A percentile compares a stretch with the other conserved stretches of the same genome.
These are phyloP conservation scores for Epinotia nisella DNA, from an alignment of 2,888 invertebrate species.

Conservation along the genomic window DNA sequence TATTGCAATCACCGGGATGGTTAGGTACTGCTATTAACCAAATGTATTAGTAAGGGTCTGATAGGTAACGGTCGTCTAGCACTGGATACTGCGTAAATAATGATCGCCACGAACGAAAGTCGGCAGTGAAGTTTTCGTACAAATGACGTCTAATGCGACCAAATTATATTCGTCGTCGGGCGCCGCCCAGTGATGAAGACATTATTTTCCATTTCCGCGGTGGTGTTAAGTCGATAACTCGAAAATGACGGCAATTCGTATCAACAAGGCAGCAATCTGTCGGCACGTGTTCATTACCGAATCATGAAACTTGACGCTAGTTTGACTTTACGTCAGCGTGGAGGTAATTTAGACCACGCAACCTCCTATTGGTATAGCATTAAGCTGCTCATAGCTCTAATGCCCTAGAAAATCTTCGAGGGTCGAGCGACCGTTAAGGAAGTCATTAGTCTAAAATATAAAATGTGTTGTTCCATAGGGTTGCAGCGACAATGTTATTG, in stretches of 20 bases:
- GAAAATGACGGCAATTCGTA: conserved; percentile 81
- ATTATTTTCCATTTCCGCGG: conserved; percentile 83
- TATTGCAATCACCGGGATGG: conserved; percentile 33
- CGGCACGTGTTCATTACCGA: conserved; percentile 73
- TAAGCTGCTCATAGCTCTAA: conserved; percentile 21
- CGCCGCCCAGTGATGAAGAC: conserved; percentile 77
- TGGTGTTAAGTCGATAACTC: conserved; percentile 82
- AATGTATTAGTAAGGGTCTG: conserved; percentile 2
- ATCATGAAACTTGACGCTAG: conserved; percentile 60
- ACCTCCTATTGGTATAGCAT: conserved; percentile 33
- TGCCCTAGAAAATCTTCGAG: conserved; percentile 28
- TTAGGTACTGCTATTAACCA: conserved; percentile 5
- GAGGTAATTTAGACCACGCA: conserved; percentile 48
- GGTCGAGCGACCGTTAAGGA: conserved; percentile 36
- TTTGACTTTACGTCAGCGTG: conserved; percentile 48
- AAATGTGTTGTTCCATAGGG: conserved; percentile 45
- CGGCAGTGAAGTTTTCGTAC: conserved; percentile 62
- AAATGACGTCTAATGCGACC: conserved; percentile 76
- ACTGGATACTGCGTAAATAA: conserved; percentile 49
- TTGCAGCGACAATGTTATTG: conserved; percentile 56
- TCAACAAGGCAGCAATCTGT: conserved; percentile 68
- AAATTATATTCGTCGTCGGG: conserved; percentile 77
- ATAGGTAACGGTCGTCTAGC: conserved; percentile 23
- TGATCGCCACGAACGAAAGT: conserved; percentile 52
- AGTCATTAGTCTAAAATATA: conserved; percentile 44